Conservation (phyloP, 2,797 vertebrate species). For the Centroberyx gerrardi region DNA sequence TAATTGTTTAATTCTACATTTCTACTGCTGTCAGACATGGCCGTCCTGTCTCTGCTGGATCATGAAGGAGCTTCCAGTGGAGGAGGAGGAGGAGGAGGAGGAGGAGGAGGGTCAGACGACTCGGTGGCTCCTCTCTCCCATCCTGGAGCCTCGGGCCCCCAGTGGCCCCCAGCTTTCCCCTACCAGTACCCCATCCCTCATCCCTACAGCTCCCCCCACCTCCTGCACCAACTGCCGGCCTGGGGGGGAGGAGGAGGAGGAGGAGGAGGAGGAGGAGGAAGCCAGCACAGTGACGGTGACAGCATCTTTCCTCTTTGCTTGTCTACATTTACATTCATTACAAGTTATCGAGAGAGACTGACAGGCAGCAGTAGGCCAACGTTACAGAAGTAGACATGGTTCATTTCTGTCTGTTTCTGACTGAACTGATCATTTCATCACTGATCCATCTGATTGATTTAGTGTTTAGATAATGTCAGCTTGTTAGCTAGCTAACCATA, state of each 20-base stretch:
- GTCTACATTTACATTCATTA: too few species aligned
- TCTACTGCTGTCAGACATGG: slow-evolving; percentile 52
- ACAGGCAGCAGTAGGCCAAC: too few species aligned
- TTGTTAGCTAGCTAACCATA: too few species aligned
- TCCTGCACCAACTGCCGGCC: slow-evolving; percentile 73
- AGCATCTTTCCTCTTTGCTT: background rate
- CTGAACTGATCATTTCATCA: too few species aligned
- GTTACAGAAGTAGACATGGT: too few species aligned
- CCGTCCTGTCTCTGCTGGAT: slow-evolving; percentile 55
- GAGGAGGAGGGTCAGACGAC: slow-evolving; percentile 34
- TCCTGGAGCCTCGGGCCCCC: slow-evolving; percentile 83
- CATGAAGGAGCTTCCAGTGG: background rate
- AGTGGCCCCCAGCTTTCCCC: slow-evolving; percentile 91
- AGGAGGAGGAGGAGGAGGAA: slow-evolving; percentile 85
- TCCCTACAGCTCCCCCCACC: slow-evolving; percentile 91
- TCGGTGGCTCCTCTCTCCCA: slow-evolving; percentile 87
- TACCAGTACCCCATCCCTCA: slow-evolving; percentile 93
- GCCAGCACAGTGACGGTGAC: slow-evolving; percentile 94
- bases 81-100: background rate
- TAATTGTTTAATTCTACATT: too few species aligned
- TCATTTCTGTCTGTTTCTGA: too few species aligned
- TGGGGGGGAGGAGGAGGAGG: slow-evolving; percentile 83
- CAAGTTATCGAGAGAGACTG: too few species aligned
- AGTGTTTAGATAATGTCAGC: too few species aligned
- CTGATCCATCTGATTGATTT: too few species aligned